These are phyloP conservation scores for Nothoprocta pentlandii DNA, from an alignment of 2,113 vertebrate genomes.

Conservation along the genomic window DNA sequence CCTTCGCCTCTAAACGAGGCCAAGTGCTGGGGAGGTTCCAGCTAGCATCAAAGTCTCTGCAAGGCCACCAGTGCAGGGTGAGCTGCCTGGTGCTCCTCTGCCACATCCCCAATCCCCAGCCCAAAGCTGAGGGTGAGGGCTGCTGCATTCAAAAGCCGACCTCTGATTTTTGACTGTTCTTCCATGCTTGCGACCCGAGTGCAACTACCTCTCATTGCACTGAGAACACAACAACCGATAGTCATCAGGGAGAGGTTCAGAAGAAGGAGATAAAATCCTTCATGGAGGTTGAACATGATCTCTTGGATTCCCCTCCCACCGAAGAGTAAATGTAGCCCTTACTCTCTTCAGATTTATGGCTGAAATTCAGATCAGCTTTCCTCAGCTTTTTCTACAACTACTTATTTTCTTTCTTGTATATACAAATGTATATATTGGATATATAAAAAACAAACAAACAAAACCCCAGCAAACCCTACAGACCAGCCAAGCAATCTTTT, in stretches of 20 bases:
- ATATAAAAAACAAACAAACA: not conserved
- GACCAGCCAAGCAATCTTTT: not conserved
- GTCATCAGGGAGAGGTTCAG: not conserved
- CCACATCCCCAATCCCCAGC: not conserved
- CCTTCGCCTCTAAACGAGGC: not conserved
- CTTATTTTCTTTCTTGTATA: not conserved
- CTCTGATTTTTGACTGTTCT: not conserved
- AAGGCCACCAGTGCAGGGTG: not conserved
- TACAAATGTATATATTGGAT: not conserved
- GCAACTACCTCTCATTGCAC: not conserved
- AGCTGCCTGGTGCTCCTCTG: not conserved
- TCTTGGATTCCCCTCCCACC: not conserved
- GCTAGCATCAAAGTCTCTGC: rapidly evolving
- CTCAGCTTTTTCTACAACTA: not conserved
- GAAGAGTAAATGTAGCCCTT: not conserved
- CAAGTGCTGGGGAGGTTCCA: not conserved
- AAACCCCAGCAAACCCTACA: not conserved
- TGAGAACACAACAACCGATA: not conserved
- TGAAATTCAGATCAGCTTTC: not conserved
- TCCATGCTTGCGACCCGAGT: rapidly evolving
- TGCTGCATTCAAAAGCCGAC: not conserved
- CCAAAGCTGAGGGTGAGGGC: not conserved
- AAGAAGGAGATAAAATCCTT: not conserved
- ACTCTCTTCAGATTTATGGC: not conserved
- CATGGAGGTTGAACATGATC: not conserved